Base-by-base conservation (phyloP, 2,113 vertebrate species). In the Meles meles region DNA sequence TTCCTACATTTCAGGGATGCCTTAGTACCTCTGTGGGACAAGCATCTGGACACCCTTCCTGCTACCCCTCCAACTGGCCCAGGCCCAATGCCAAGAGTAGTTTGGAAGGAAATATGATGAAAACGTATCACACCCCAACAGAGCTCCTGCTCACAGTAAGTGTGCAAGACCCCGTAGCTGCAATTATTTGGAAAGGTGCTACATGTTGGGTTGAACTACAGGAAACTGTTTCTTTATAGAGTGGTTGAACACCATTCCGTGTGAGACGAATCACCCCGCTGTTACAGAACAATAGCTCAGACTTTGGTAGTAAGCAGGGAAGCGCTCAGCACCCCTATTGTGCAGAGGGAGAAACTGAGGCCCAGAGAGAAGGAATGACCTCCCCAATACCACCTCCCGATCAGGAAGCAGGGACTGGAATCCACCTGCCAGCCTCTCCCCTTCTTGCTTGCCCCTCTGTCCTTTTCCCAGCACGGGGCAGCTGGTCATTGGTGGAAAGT, bases 71-170 rank as follows among this genome's bases (percentile, higher is more conserved):
- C 23, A 55, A n/a, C 77, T 37, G n/a, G 44, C 6, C 44, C 44
- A 44, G 44, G 44, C 6, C 44, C 44, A 44, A 7, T 44, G 44
- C 44, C 44, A 44, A 44, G 44, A 44, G 44, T 7, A 44, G 44
- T 44, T 44, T 44, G 44, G 44, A 44, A 44, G 44, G 44, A 44
- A 44, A 44, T 44, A 44, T 44, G 44, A 44, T 44, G 44, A 44
- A n/a, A n/a, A n/a, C 0, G 0, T 0, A 3, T 12, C 69, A 23
- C 6, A 1, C 2, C 34, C 12, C 49, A 10, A 9, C 31, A 10
- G 1, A 0, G 15, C 7, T 42, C 37, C 34, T 9, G 39, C 18
- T 61, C 7, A 1, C 1, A 10, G 37, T 5, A 42, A 1, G 15
- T 11, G n/a, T 1, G 1, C 39, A 42, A 25, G 47, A 59, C 7